Evolutionary conservation across 2,113 vertebrate genomes (phyloP).

Genomic region (Mesitornis unicolor): DNA sequence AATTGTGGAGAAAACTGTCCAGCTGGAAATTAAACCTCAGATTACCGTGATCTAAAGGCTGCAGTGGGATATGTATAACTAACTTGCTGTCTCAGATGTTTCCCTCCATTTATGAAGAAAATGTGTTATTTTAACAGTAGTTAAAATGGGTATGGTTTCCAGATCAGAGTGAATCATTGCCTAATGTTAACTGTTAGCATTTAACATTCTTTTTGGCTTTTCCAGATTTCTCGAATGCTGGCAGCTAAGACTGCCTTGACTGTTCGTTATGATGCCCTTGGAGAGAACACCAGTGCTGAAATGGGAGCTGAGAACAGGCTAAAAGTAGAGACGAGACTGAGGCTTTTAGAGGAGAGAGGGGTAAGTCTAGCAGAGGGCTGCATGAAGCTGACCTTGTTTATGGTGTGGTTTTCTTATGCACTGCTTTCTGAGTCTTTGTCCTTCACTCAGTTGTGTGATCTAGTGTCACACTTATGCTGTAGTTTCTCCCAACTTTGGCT

Average conservation of each 20-base stretch:
- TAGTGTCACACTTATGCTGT: background rate
- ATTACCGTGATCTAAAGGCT: background rate
- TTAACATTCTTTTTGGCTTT: slow-evolving; percentile 1
- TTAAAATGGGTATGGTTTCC: background rate
- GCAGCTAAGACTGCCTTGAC: slow-evolving; percentile 92
- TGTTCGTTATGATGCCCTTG: slow-evolving; percentile 94
- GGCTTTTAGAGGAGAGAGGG: slow-evolving; percentile 91
- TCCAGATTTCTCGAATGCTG: slow-evolving; percentile 93
- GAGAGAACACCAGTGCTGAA: slow-evolving; percentile 89
- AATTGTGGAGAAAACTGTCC: background rate
- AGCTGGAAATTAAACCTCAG: background rate
- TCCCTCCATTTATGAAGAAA: background rate
- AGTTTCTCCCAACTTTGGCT: background rate
- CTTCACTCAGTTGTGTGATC: background rate
- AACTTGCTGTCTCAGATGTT: background rate
- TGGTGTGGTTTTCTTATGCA: background rate
- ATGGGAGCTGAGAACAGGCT: slow-evolving; percentile 93
- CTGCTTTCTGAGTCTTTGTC: background rate
- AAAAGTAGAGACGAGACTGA: slow-evolving; percentile 89
- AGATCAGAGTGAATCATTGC: background rate
- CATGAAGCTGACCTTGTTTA: background rate
- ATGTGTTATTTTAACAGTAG: background rate
- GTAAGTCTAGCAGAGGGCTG: slow-evolving; percentile 69
- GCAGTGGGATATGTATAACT: background rate
- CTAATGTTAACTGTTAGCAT: background rate